Percentiles rank a stretch among this genome's conserved stretches.
Evolutionary conservation across 2,888 invertebrate species (phyloP).

Genomic region (Pemphredon lugubris): DNA sequence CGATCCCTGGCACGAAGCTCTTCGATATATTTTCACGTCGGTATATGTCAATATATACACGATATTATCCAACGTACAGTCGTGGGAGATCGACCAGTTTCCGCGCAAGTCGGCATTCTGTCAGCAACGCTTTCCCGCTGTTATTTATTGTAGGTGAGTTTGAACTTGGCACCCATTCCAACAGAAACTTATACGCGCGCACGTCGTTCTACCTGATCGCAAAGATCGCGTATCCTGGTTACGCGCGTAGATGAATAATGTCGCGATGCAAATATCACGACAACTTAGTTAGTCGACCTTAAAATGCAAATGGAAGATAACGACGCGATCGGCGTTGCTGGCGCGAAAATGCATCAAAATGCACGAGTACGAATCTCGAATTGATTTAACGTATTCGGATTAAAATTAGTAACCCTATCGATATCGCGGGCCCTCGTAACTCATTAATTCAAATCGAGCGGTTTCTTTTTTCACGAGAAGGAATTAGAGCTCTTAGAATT

Average conservation of each 20-base stretch:
- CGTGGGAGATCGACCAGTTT: constrained; percentile 10
- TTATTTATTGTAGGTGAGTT: constrained; percentile 48
- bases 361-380: too few relatives aligned
- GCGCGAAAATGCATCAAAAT: background rate
- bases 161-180: constrained; percentile 63
- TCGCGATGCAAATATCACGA: constrained; percentile 16
- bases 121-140: constrained; percentile 15
- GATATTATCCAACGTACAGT: background rate
- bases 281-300: constrained; percentile 11
- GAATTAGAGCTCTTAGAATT: too few relatives aligned
- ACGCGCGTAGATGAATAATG: constrained; percentile 14
- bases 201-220: constrained; percentile 31
- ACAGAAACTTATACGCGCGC: constrained; percentile 23
- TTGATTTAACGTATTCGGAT: too few relatives aligned
- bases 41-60: too few relatives aligned
- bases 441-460: too few relatives aligned
- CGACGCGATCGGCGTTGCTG: background rate
- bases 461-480: too few relatives aligned
- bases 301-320: background rate
- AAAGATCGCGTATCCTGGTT: constrained; percentile 55
- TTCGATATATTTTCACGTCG: too few relatives aligned
- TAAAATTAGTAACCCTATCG: too few relatives aligned
- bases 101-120: constrained; percentile 3
- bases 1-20: too few relatives aligned
- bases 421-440: too few relatives aligned